phyloP scores from a whole-genome alignment of 2,888 invertebrate species.

The Oeneis ivallda region DNA sequence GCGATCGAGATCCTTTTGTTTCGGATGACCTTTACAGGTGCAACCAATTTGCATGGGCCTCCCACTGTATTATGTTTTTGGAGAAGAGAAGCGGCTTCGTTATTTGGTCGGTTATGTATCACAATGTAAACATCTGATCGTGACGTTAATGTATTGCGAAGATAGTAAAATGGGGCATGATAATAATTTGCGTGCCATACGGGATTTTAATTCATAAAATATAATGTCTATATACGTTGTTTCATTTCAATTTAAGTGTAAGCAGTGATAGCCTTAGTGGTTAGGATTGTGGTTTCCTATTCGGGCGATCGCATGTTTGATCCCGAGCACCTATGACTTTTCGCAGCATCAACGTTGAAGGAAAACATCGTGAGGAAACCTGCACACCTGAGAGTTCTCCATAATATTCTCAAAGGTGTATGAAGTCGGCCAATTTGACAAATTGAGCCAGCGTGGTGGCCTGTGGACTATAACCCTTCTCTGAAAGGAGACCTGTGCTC shows the following conservation, averaged over 20 bases:
- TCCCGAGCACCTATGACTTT: no score
- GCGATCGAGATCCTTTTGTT: neutral
- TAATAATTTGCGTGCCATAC: slow-evolving; percentile 26
- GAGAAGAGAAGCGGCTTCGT: slow-evolving; percentile 20
- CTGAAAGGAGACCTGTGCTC: no score
- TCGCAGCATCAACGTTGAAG: no score
- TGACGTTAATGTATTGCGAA: slow-evolving; percentile 21
- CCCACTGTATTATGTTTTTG: slow-evolving; percentile 24
- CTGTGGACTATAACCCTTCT: no score
- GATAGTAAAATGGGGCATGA: slow-evolving; percentile 21
- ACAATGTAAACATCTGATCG: slow-evolving; percentile 39
- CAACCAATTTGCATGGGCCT: slow-evolving; percentile 44
- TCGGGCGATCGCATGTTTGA: no score
- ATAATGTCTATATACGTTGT: neutral
- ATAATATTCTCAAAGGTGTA: no score
- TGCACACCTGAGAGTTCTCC: no score
- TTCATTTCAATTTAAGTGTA: neutral
- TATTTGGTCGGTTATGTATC: slow-evolving; percentile 34
- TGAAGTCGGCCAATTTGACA: no score
- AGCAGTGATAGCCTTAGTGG: no score
- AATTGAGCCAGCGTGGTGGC: no score
- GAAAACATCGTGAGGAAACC: no score
- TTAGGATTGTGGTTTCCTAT: no score
- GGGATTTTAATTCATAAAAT: slow-evolving; percentile 10
- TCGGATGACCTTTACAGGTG: slow-evolving; percentile 34